Evolutionary conservation across 1,140 invertebrate genomes (phyloP).

Genomic region (Anastatus disparis): DNA sequence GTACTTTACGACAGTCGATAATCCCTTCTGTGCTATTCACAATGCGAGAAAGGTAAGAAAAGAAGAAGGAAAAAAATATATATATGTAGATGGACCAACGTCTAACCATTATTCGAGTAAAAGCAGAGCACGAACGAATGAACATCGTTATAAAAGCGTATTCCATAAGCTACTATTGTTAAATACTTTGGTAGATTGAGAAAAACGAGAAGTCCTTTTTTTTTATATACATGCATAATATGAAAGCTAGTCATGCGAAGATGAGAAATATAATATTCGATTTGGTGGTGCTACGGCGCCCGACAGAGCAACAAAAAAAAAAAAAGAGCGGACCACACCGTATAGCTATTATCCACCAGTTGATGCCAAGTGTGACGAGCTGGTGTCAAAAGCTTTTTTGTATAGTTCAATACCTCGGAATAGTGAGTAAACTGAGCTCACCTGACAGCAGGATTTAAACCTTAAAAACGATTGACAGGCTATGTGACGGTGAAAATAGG

Average conservation of each 20-base stretch:
- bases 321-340: no score
- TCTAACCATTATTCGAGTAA: not conserved
- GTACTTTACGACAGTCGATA: conserved; percentile 37
- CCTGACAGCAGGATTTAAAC: conserved; percentile 24
- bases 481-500: no score
- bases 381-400: conserved; percentile 7
- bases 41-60: no score
- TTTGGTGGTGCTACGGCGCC: no score
- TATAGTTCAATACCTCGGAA: not conserved
- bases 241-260: not conserved
- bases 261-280: conserved; percentile 10
- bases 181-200: no score
- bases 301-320: not conserved
- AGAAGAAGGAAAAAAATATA: no score
- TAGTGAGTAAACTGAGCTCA: conserved; percentile 10
- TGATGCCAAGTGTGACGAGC: not conserved
- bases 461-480: conserved; percentile 1
- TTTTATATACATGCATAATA: no score
- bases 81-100: no score
- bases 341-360: conserved; percentile 12
- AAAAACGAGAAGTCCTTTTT: not conserved
- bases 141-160: no score
- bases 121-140: not conserved
- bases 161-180: no score
- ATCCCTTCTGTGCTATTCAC: no score